Base-by-base conservation (phyloP, 2,888 invertebrate genomes). In the Pseudeuparius sepicola region DNA sequence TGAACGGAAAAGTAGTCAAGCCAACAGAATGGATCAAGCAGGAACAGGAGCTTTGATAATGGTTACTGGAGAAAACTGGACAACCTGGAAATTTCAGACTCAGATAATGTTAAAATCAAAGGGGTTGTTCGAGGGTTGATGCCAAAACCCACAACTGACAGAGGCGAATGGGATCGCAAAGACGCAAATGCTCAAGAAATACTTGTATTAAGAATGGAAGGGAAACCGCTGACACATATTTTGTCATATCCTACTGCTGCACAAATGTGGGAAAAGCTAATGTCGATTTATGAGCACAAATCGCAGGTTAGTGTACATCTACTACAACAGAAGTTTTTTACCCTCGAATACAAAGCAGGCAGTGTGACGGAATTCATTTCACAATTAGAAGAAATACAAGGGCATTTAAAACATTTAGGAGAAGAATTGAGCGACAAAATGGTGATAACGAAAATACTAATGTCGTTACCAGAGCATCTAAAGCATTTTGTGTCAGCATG, bases 211-310 rank as follows among this genome's bases (percentile, higher is more conserved):
- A 34, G 48, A 28, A 39, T 50, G 31, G 46, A 46, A 15, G 44
- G 47, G 29, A 44, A 42, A 27, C 34, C 39, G 14, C 5, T 48
- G 7, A 41, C 37, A n/a, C 46, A 51, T 35, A 37, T 51, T 7
- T 24, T 51, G 23, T 31, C 40, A 12, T 44, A 45, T 31, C 16
- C 35, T 16, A 40, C 42, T 11, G 29, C 50, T 23, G 15, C 25
- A 12, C 43, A 49, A 35, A 50, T 51, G 48, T 51, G 48, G 50
- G 10, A 11, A 3, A 51, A 46, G 23, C 26, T 44, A 4, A 36
- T 26, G 23, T 14, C 29, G 9, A 30, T 48, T 13, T 47, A 45
- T 40, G 48, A 49, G 15, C 36, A 40, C 9, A 39, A 47, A 36
- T 47, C 45, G 9, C 38, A 38, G 23, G 41, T 47, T 5, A 48